Base-by-base conservation (phyloP, 2,888 invertebrate species). In the Caenorhabditis afra region DNA sequence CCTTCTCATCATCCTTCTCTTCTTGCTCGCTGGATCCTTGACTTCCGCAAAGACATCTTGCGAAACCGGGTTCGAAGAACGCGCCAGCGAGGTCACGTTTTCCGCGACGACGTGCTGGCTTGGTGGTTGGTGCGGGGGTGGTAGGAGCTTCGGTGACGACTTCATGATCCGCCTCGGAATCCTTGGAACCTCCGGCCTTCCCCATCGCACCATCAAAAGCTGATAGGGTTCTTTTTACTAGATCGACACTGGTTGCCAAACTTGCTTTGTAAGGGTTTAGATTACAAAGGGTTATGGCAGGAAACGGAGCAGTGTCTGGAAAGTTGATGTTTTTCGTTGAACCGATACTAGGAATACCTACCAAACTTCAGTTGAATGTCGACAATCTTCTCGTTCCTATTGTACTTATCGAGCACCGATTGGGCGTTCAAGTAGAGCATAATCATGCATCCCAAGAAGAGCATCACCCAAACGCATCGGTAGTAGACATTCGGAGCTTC, bases 351-450 rank as follows among this genome's bases (percentile, higher is more conserved):
- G n/a, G n/a, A n/a, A n/a, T n/a, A 41, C 49, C n/a, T 39, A 86
- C 87, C 89, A 70, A 89, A 89, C 68, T 89, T 89, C 18, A 89
- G 61, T 41, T 87, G 85, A 58, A 89, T 89, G 55, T 89, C 89
- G 1, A 89, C 88, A 75, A 89, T 89, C 62, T 89, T 89, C 59
- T 89, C 89, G 62, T 87, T 89, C 55, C 87, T 55, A 41, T 89
- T 84, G 59, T 88, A 89, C 74, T 89, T 89, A 23, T 85, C 85
- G 10, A 87, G 35, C 12, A 89, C 87, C 12, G 82, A 82, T 29
- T 80, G 81, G 1, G 88, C 88, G 75, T 89, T 88, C n/a, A 87
- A 67, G 57, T 85, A 87, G 7, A 89, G 73, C 87, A 87, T 88
- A 23, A 78, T 73, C 82, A 88, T 83, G 64, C 89, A 89, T 4